Evolutionary conservation across 2,888 invertebrate genomes (phyloP), one percentile per base, ranked within the genome.

Genomic region (Ctena decussata): DNA sequence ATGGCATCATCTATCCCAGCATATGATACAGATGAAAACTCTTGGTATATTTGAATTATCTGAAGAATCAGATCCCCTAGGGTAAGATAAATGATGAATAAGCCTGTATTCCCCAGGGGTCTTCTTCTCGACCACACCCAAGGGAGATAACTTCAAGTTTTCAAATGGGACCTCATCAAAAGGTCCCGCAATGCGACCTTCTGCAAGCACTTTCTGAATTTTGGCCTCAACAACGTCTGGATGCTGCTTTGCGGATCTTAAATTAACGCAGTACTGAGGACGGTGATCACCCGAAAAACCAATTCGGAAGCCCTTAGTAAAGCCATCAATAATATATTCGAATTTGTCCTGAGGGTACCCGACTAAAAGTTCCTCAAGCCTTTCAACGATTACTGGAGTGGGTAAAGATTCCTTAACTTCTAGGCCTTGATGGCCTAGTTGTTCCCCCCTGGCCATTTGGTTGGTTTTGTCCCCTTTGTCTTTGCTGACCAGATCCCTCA

Each of bases 1-100:
- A 46, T 99, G 99, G 94, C 97, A 98, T 5, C 98, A 98, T 0
- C 97, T 21, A 82, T 41, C 12, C 44, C 69, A 32, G 82, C 32
- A 60, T 82, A 77, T 11, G 35, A 32, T 5, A 82, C 82, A 2
- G 72, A 24, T 11, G 53, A n/a, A 57, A 30, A 37, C 11, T 69
- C 53, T 1, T 46, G 35, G 24, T 46, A 82, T 77, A 27, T 32
- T 35, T 69, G 53, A 70, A 77, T 82, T 82, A 5, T 77, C 39
- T 1, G 82, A 82, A 2, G 69, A 18, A 69, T 21, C 69, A 69
- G 32, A 35, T 6, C 86, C 82, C 21, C 57, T 24, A 1, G 86
- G 85, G 30, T 46, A 82, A 12, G 69, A 73, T 12, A 83, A 60
- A 44, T 83, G 77, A 24, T 85, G 85, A 24, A 82, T 85, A n/a